Evolutionary conservation across 2,888 invertebrate genomes (phyloP), one percentile per base, ranked within the genome.

Genomic region (Hemicrepidius hirtus): DNA sequence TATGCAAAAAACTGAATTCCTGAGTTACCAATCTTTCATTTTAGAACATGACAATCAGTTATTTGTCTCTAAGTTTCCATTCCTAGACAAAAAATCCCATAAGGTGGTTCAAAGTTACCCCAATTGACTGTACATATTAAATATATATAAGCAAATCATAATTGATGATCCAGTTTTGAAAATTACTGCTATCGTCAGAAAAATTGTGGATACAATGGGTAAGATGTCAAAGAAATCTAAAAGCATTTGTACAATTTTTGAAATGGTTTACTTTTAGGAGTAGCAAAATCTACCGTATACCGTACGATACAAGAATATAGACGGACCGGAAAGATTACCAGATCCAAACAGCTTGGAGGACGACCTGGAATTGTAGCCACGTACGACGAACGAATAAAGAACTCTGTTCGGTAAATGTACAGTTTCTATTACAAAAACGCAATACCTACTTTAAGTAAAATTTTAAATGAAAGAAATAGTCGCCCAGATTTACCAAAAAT

Each of bases 401-500:
- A 6, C 40, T 9, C 40, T 49, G 49, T 20, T 7, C 18, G 49
- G 7, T 12, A 49, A 49, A 49, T 49, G 18, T 12, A 49, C 4
- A 20, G 20, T 5, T 49, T 49, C 21, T 20, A 7, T 49, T 49
- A 7, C 12, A 49, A 16, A 49, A 49, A 49, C 18, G 12, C 5
- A 20, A 18, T 16, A 49, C 49, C n/a, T n/a, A n/a, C n/a, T n/a
- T 40, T 40, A 12, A 20, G 18, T 18, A 9, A 49, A 18, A 49
- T 49, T 13, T 28, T 55, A 18, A 55, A 16, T 13, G 16, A 35
- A 32, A 32, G 3, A 32, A 32, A n/a, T n/a, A 59, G 10, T 32
- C 55, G 59, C 18, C 37, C 13, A 16, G 37, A 37, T 59, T 59
- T 37, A 59, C 18, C 37, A 16, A 28, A 59, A 3, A 37, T 37